Base-by-base conservation (phyloP, 2,113 vertebrate genomes). In the Notothenia rossii region DNA sequence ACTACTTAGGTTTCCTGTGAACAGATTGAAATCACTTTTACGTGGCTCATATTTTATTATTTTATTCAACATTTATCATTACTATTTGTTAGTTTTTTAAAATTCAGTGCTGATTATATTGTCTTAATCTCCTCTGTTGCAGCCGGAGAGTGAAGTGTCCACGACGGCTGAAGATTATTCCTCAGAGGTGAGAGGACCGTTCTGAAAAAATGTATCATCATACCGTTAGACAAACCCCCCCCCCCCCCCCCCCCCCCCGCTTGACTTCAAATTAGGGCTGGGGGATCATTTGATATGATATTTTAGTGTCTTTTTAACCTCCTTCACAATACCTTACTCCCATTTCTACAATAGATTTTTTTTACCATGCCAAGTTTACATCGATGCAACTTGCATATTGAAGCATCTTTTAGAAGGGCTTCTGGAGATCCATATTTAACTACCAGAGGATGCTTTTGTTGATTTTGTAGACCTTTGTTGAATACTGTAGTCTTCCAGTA, bases 121-220 rank as follows among this genome's bases (percentile, higher is more conserved):
- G 0, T 40, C 10, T 77, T 20, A 1, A 29, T 43, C 2, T 62
- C 83, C 17, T 91, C 0, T 92, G 46, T 95, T 96, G 92, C 95
- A 99, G 98, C 96, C 93, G 0, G 97, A 99, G 93, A 98, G 96
- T 92, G 97, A 99, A 91, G 93, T 98, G 90, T 97, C 97, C 43
- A 97, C 96, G 29, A 97, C 97, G 17, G 96, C 96, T 46, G 97
- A 99, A 91, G 97, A 99, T 93, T 98, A 95, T 88, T 98, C 97
- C 71, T 98, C 98, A 51, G 98, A 99, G 97, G 98, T 99, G 96
- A 97, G 95, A 85, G 6, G n/a, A 50, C 18, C 10, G 18, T 66
- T 86, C 48, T 70, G 10, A 66, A 48, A 46, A 63, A 53, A 33
- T 20, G 15, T 51, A 29, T 75, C 29, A 15, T 63, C 17, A 43